Evolutionary conservation across 2,888 invertebrate species (phyloP), one percentile per base, ranked within the genome.

Genomic region (Caenorhabditis doughertyi): DNA sequence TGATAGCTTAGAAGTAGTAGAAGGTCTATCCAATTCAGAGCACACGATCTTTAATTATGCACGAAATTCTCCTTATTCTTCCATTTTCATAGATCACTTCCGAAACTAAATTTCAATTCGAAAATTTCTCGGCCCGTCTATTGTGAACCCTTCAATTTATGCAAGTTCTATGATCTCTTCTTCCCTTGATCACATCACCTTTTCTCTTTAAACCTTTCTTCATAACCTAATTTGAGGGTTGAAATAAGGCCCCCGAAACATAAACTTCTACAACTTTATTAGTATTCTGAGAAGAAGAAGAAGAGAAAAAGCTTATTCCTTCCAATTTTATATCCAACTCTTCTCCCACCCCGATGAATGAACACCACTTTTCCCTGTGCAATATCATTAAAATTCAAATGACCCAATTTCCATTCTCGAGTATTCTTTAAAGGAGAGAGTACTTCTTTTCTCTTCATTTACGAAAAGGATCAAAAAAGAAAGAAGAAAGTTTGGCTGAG

Each of bases 151-250:
- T 47, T 39, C 42, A 23, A 60, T 39, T 23, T 18, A 3, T 27
- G 13, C 11, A 23, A 29, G 16, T 8, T 35, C 21, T 21, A 3
- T 13, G 35, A 39, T 42, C 39, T 39, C 4, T n/a, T 55, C 25
- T 25, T 32, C 39, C 53, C 7, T 11, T 18, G 39, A 65, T 51
- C 65, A 62, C 72, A 62, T 72, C 72, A 39, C 60, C 39, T 42
- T 39, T n/a, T 18, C 51, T 18, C 9, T 42, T 23, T 23, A 25
- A 32, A 18, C 51, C 47, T 51, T 44, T 64, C 56, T 53, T 39
- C 18, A 47, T 73, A 56, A 64, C 44, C 3, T 49, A 62, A 72
- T 62, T 53, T 64, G 42, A 21, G 27, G 18, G 60, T 73, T 53
- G 21, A 11, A n/a, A n/a, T n/a, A n/a, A n/a, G n/a, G n/a, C n/a